A percentile compares a stretch with the other conserved stretches of the same genome.
phyloP scores from a whole-genome alignment of 2,113 vertebrate species.

The Tonatia bakeri region DNA sequence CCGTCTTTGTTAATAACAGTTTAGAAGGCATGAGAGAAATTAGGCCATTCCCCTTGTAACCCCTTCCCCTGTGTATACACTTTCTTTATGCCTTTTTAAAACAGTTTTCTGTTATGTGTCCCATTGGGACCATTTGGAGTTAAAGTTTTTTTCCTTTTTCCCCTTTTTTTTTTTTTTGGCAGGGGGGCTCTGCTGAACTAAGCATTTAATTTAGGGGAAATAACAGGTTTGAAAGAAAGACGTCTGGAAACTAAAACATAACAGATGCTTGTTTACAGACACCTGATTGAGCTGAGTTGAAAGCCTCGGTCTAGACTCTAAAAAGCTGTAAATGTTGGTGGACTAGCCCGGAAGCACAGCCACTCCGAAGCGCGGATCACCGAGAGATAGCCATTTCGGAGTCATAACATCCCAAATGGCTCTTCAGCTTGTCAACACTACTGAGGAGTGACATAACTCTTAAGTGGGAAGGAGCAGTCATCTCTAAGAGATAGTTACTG shows the following conservation, averaged over 20 bases:
- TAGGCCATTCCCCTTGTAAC: background rate
- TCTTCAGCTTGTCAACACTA: constrained; percentile 37
- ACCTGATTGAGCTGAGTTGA: constrained; percentile 71
- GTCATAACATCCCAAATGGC: constrained; percentile 43
- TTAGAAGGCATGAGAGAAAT: constrained; percentile 45
- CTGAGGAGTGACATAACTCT: background rate
- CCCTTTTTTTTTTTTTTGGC: too few relatives aligned
- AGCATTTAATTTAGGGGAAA: constrained; percentile 77
- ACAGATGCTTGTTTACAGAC: constrained; percentile 74
- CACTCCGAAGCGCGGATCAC: constrained; percentile 57
- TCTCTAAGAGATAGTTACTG: background rate
- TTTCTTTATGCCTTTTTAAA: constrained; percentile 50
- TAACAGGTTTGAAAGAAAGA: constrained; percentile 75
- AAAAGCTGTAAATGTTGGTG: constrained; percentile 73
- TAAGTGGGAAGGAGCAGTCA: background rate
- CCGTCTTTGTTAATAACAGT: background rate
- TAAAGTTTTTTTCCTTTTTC: background rate
- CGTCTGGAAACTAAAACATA: constrained; percentile 71
- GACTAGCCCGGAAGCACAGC: constrained; percentile 72
- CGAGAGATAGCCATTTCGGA: constrained; percentile 59
- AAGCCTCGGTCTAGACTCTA: constrained; percentile 58
- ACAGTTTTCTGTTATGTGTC: constrained; percentile 51
- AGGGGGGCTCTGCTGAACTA: constrained; percentile 70
- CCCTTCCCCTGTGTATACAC: background rate
- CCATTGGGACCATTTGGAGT: constrained; percentile 63